Base-by-base conservation (phyloP, 1,140 invertebrate species). In the Periplaneta americana region DNA sequence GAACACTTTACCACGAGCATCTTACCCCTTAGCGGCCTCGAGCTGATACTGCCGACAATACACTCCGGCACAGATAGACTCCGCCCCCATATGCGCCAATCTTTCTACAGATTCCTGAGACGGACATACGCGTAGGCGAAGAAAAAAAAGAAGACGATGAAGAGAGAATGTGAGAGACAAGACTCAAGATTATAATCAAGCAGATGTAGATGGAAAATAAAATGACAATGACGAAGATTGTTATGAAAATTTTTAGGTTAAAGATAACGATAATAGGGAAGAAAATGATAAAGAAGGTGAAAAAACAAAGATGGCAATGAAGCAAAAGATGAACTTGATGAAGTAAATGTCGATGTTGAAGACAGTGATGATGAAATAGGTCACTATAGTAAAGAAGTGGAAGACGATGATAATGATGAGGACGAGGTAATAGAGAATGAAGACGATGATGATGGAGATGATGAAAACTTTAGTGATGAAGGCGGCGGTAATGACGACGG, bases 331-430 rank as follows among this genome's bases (percentile, higher is more conserved):
- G 48, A 57, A 18, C n/a, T 17, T 57, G 48, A 57, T 18, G 48
- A n/a, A 17, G 48, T 18, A 2, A n/a, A n/a, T 57, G 48, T 18
- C n/a, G 17, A n/a, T 57, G 48, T 18, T 18, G 48, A n/a, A 17
- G 48, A 57, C 4, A n/a, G 48, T 57, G 48, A 57, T 57, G 17
- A n/a, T 57, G 48, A 57, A 85, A 74, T 34, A 2, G 83, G 79
- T 80, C 78, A 74, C 31, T 79, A 81, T 36, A 80, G 84, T 22
- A 66, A 82, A 1, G 83, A 81, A 80, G 80, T 48, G 32, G 79
- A 81, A 36, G 81, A 84, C 18, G 74, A 82, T 1, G 81, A 83
- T 35, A 83, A 85, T n/a, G 82, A 85, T 11, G 82, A 84, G 39
- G 35, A 78, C n/a, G 11, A 39, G 32, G 66, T 11, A 11, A n/a